phyloP scores from a whole-genome alignment of 2,113 vertebrate genomes.

The Cepphus grylle region DNA sequence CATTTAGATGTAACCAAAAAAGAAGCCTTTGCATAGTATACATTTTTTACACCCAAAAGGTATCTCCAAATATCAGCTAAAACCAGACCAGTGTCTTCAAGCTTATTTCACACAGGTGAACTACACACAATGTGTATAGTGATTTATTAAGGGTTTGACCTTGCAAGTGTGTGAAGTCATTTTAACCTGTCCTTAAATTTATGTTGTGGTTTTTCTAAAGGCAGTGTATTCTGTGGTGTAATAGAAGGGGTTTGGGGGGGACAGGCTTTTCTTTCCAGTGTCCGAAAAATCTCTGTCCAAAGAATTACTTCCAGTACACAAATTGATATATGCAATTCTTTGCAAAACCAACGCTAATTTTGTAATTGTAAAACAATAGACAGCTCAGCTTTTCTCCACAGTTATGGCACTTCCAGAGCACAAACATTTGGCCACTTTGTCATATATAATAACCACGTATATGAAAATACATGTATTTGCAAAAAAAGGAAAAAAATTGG shows the following conservation, averaged over 20 bases:
- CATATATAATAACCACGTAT: not conserved
- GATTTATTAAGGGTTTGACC: constrained; percentile 49
- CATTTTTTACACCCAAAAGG: not conserved
- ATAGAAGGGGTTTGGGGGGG: not conserved
- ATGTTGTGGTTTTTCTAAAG: not conserved
- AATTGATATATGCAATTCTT: not conserved
- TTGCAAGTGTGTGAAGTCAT: constrained; percentile 33
- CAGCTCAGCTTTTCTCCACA: not conserved
- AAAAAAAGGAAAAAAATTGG: not conserved
- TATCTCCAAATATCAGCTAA: not conserved
- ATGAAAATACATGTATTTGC: not conserved
- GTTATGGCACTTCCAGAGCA: not conserved
- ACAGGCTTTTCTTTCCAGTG: not conserved
- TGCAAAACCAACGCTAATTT: not conserved
- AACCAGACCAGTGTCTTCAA: not conserved
- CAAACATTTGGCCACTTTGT: not conserved
- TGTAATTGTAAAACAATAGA: not conserved
- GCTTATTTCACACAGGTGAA: constrained; percentile 5
- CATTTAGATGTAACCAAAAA: not conserved
- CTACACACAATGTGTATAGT: not conserved
- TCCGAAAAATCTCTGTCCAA: not conserved
- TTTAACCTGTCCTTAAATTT: constrained; percentile 42
- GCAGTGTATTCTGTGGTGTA: not conserved
- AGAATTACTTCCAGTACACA: not conserved
- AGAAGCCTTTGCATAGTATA: not conserved